These are phyloP conservation scores for Agriopis aurantiaria DNA, from an alignment of 2,888 invertebrate species.

Conservation along the genomic window DNA sequence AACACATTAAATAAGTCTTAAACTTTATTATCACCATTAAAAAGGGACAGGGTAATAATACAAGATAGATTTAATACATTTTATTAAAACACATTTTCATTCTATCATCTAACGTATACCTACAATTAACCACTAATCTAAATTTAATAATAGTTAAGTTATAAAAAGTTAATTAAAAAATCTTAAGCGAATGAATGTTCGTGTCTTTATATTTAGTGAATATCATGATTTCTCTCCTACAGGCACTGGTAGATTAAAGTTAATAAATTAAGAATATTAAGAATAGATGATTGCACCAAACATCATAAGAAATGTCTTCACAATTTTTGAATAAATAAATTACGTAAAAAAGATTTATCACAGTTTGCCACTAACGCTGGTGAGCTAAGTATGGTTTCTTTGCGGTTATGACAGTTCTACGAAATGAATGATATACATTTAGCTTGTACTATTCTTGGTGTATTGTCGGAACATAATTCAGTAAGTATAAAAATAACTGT, in stretches of 20 bases:
- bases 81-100: conserved; percentile 61
- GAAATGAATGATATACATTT: conserved; percentile 48
- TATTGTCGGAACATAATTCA: conserved; percentile 73
- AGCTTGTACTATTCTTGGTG: conserved; percentile 57
- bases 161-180: conserved; percentile 61
- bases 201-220: conserved; percentile 67
- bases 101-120: conserved; percentile 46
- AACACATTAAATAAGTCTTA: conserved; percentile 61
- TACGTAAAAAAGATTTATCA: conserved; percentile 68
- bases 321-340: conserved; percentile 46
- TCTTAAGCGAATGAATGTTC: conserved; percentile 64
- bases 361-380: conserved; percentile 65
- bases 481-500: conserved; percentile 53
- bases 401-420: conserved; percentile 46
- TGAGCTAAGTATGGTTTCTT: conserved; percentile 46
- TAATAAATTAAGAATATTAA: conserved; percentile 52
- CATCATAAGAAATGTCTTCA: conserved; percentile 34
- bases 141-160: conserved; percentile 56
- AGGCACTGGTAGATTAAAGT: conserved; percentile 77
- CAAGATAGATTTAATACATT: conserved; percentile 60
- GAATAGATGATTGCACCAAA: conserved; percentile 38
- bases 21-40: conserved; percentile 68
- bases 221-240: conserved; percentile 77
- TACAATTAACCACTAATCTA: conserved; percentile 61
- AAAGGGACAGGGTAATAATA: conserved; percentile 57